These are phyloP conservation scores for Caretta caretta DNA, from an alignment of 2,113 vertebrate species.

Conservation along the genomic window DNA sequence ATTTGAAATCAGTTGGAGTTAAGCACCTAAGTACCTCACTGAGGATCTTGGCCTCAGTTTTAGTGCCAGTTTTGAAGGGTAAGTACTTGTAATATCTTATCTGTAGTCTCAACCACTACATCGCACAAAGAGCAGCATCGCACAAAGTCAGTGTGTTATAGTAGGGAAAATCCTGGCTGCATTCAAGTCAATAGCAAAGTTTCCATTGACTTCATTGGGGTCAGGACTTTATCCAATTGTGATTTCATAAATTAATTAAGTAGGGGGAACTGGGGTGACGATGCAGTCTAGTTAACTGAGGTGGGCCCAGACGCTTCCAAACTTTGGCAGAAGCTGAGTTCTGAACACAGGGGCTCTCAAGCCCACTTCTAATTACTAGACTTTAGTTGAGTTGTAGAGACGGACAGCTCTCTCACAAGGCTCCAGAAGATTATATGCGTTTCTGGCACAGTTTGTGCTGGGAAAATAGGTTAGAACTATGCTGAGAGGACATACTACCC, in stretches of 20 bases:
- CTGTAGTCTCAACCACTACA: neutral
- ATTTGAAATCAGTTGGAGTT: neutral
- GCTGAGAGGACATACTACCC: neutral
- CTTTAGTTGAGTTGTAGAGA: neutral
- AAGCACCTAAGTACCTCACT: neutral
- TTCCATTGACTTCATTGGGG: neutral
- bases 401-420: neutral
- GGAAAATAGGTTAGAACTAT: neutral
- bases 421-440: neutral
- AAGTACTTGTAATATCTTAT: neutral
- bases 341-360: neutral
- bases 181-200: neutral
- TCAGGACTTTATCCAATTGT: neutral
- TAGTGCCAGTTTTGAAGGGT: neutral
- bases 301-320: neutral
- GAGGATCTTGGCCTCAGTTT: neutral
- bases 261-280: accelerated
- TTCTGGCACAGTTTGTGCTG: neutral
- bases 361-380: neutral
- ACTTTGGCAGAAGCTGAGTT: neutral
- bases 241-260: accelerated
- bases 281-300: neutral
- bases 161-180: neutral
- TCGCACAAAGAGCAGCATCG: neutral
- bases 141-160: neutral